A percentile compares a stretch with the other conserved stretches of the same genome.
phyloP scores from a whole-genome alignment of 1,140 invertebrate species.

The Lordiphosa clarofinis region DNA sequence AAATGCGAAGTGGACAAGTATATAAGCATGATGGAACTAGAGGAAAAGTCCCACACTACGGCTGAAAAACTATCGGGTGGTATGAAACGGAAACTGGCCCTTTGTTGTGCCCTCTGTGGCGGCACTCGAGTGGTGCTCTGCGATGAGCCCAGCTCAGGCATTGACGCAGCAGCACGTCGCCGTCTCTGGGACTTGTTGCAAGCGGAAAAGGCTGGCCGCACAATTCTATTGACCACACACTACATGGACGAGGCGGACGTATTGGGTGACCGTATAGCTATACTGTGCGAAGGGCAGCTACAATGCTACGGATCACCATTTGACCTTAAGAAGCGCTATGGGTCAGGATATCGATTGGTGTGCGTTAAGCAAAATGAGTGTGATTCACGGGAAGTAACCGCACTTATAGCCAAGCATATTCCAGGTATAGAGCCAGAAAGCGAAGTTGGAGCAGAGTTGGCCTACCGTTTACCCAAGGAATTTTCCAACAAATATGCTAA shows the following conservation, averaged over 20 bases:
- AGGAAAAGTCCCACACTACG: conserved; percentile 81
- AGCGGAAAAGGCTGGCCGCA: conserved; percentile 82
- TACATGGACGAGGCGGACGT: conserved; percentile 99
- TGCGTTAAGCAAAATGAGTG: conserved; percentile 58
- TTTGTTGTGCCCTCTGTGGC: conserved; percentile 88
- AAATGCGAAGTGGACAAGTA: conserved; percentile 83
- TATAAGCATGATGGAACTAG: conserved; percentile 84
- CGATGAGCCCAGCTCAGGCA: conserved; percentile 96
- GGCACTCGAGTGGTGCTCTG: conserved; percentile 86
- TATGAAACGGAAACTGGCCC: conserved; percentile 89
- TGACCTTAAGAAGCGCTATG: conserved; percentile 92
- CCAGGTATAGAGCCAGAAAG: conserved; percentile 51
- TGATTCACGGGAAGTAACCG: conserved; percentile 38
- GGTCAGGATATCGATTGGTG: conserved; percentile 79
- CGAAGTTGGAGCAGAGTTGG: conserved; percentile 63
- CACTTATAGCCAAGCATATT: conserved; percentile 53
- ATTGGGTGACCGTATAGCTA: conserved; percentile 94
- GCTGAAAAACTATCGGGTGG: conserved; percentile 88
- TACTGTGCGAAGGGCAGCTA: conserved; percentile 89
- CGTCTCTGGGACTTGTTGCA: conserved; percentile 93
- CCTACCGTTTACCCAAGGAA: conserved; percentile 52
- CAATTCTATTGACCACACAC: conserved; percentile 96
- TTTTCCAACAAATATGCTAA: conserved; percentile 41
- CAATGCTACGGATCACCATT: conserved; percentile 92
- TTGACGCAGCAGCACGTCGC: conserved; percentile 95